Percentiles rank a stretch among this genome's conserved stretches.
phyloP scores from a whole-genome alignment of 2,888 invertebrate species.

The Gasteruption jaculator region DNA sequence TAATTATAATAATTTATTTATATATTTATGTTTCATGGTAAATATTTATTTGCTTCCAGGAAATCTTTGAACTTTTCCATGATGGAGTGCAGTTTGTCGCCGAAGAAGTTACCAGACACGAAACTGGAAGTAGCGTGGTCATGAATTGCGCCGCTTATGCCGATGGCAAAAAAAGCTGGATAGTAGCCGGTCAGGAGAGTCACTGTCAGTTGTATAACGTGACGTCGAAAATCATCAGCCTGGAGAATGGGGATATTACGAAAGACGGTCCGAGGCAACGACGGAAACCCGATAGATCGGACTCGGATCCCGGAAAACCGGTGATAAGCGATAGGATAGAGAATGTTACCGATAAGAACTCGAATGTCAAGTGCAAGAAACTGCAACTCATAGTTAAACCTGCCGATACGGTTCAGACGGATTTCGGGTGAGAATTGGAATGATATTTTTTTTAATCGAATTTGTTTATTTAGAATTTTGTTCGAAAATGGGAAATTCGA shows the following conservation, averaged over 20 bases:
- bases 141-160: constrained; percentile 84
- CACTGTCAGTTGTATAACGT: constrained; percentile 84
- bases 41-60: constrained; percentile 57
- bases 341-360: constrained; percentile 34
- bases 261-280: constrained; percentile 57
- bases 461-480: background rate
- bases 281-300: constrained; percentile 56
- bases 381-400: constrained; percentile 74
- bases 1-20: constrained; percentile 1
- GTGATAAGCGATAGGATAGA: constrained; percentile 26
- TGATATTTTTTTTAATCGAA: background rate
- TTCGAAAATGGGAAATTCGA: too few relatives aligned
- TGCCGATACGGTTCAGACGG: constrained; percentile 78
- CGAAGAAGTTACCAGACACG: constrained; percentile 83
- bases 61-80: constrained; percentile 87
- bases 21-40: constrained; percentile 4
- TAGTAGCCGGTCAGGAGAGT: constrained; percentile 89
- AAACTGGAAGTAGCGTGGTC: constrained; percentile 83
- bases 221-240: constrained; percentile 50
- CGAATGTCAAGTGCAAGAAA: constrained; percentile 52
- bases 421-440: constrained; percentile 61
- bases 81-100: constrained; percentile 80
- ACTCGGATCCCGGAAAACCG: constrained; percentile 27
- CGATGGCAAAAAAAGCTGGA: constrained; percentile 68
- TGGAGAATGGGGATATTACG: constrained; percentile 54